Percentiles rank a stretch among this genome's conserved stretches.
Evolutionary conservation across 2,113 vertebrate species (phyloP).

Genomic region (Galemys pyrenaicus): DNA sequence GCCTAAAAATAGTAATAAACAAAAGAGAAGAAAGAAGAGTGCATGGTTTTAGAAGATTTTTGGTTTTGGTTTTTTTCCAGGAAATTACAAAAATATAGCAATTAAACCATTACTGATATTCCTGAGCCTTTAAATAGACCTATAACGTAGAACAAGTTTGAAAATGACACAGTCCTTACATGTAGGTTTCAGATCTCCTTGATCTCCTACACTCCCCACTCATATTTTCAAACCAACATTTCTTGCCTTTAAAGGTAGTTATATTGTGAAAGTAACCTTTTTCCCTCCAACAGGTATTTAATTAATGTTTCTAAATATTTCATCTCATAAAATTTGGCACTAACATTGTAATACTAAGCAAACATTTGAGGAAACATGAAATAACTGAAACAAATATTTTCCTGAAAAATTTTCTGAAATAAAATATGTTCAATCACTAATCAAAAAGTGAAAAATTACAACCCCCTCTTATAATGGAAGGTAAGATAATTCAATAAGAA

Average conservation of each 20-base stretch:
- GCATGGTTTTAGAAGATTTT: neutral
- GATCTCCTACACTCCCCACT: neutral
- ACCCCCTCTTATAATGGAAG: too few species aligned
- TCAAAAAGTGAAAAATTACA: neutral
- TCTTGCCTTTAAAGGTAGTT: neutral
- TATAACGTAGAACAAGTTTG: neutral
- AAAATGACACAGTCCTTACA: neutral
- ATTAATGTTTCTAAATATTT: neutral
- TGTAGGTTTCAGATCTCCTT: neutral
- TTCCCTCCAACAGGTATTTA: neutral
- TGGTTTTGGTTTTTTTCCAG: neutral
- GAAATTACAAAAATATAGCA: neutral
- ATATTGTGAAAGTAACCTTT: neutral
- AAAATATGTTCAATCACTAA: neutral
- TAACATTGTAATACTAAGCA: neutral
- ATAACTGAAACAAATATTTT: neutral
- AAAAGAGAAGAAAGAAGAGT: too few species aligned
- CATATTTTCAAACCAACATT: neutral
- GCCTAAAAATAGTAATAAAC: too few species aligned
- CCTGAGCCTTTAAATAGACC: neutral
- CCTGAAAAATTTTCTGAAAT: conserved; percentile 10
- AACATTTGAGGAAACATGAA: neutral
- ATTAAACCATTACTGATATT: neutral
- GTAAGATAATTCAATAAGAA: too few species aligned
- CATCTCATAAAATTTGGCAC: neutral